These are phyloP conservation scores for Coracopsis vasa DNA, from an alignment of 2,113 vertebrate genomes.

Conservation along the genomic window DNA sequence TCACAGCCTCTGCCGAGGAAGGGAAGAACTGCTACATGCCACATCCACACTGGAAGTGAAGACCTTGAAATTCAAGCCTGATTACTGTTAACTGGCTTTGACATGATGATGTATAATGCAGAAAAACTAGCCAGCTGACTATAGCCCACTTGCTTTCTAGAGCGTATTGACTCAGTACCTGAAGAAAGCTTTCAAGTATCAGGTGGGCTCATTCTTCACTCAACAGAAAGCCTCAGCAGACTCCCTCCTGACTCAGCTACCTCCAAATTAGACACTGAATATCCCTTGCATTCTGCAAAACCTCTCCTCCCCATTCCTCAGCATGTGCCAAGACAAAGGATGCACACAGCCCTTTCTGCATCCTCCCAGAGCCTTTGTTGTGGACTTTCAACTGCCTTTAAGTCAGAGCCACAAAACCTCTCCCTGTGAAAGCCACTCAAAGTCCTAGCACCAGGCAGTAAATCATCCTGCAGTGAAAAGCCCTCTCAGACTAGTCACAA, in stretches of 20 bases:
- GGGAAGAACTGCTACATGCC: neutral
- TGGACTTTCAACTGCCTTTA: neutral
- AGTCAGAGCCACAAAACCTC: neutral
- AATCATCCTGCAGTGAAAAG: neutral
- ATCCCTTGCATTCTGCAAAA: neutral
- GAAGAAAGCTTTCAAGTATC: neutral
- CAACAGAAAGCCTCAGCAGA: neutral
- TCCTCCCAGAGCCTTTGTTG: neutral
- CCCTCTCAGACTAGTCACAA: neutral
- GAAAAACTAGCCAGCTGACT: neutral
- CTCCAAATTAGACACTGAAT: neutral
- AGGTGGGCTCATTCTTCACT: neutral
- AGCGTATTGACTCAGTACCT: neutral
- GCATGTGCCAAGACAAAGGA: neutral
- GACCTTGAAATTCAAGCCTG: neutral
- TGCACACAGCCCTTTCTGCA: neutral
- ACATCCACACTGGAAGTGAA: neutral
- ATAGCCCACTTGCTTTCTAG: neutral
- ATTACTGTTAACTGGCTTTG: neutral
- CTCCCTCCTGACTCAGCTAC: neutral
- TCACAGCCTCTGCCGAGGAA: neutral
- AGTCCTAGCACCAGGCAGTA: neutral
- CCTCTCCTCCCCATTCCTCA: neutral
- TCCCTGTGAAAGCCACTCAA: neutral
- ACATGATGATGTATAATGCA: neutral